Base-by-base conservation (phyloP, 2,888 invertebrate species). In the Pilophorus perplexus region DNA sequence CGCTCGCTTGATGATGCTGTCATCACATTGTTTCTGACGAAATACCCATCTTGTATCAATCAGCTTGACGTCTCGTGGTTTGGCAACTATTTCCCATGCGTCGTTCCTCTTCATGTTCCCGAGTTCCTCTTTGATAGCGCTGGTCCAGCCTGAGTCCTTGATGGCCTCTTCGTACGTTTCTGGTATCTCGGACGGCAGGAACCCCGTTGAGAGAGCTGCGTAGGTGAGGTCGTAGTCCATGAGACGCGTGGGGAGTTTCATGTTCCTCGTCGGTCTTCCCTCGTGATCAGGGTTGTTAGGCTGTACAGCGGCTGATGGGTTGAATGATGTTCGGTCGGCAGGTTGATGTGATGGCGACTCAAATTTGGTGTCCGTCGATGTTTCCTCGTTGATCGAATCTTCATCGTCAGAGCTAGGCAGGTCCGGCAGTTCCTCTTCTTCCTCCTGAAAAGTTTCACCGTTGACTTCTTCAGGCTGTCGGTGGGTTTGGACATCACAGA, bases 1-100 rank as follows among this genome's bases (percentile, higher is more conserved):
- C 12, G 38, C 38, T 6, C 23, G 28, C 25, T 60, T 60, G 2
- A 60, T 28, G 3, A 28, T 33, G 10, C 20, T 27, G 14, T 46
- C 60, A 28, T 46, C 20, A 18, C 3, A 8, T 8, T 25, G 28
- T 25, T 60, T 60, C 5, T 44, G 25, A 2, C 50, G 10, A 25
- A 62, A 75, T 4, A 74, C 64, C 74, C 74, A 75, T 48, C 73
- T 74, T 2, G 72, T 72, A 72, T 74, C 73, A 38, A 75, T 71
- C n/a, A 74, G 66, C 5, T 74, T 70, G 71, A 73, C 71, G 67
- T 71, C 68, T 70, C 72, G 64, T 46, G 74, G 74, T 37, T 50
- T 33, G 16, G 42, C 52, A 40, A 68, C 59, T 16, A 57, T 12
- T 66, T 65, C 65, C 68, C 66, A 68, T 10, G 57, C 52, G 14